Evolutionary conservation across 1,140 invertebrate species (phyloP).

Genomic region (Parapsyche elsis): DNA sequence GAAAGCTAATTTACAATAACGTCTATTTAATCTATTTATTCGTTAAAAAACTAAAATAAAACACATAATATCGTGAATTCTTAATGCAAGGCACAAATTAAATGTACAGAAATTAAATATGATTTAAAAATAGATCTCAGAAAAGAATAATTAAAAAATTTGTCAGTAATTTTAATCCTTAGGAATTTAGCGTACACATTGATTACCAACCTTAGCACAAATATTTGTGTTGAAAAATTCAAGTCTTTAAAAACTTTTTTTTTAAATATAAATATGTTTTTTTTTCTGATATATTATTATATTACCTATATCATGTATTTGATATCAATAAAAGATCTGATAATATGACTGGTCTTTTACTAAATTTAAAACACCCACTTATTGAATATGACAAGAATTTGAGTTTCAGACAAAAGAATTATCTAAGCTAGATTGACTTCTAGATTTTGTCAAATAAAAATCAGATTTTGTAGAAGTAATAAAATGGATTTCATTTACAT

Average conservation of each 20-base stretch:
- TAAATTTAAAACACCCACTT: not conserved
- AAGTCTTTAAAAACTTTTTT: not conserved
- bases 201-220: not conserved
- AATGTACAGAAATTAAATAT: not conserved
- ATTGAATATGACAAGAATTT: too few relatives aligned
- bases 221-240: not conserved
- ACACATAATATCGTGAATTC: not conserved
- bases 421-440: too few relatives aligned
- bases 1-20: not conserved
- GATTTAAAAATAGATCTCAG: not conserved
- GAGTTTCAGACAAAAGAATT: too few relatives aligned
- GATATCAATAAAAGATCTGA: conserved; percentile 15
- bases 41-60: too few relatives aligned
- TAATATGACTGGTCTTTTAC: not conserved
- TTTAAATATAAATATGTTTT: not conserved
- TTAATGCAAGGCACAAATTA: conserved; percentile 5
- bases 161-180: not conserved
- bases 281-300: not conserved
- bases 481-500: too few relatives aligned
- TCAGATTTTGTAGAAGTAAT: too few relatives aligned
- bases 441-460: too few relatives aligned
- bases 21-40: not conserved
- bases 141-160: not conserved
- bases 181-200: not conserved
- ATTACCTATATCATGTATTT: not conserved